Conservation (phyloP, 2,797 vertebrate genomes). For the Myioborus melanocephalus region DNA sequence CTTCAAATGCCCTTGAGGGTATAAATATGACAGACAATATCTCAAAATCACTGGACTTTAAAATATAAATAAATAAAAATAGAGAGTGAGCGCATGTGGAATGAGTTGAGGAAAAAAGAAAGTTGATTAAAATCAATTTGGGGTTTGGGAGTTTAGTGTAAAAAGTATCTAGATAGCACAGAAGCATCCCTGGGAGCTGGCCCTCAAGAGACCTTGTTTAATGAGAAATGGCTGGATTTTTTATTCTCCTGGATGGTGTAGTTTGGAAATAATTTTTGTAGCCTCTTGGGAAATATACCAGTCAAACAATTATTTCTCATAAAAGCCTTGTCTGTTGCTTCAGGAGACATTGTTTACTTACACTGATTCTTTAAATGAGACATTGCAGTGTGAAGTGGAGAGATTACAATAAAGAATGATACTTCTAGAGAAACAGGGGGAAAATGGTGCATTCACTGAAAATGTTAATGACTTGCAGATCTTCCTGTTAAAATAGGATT, state of each 20-base stretch:
- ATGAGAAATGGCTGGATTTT: slow-evolving; percentile 2
- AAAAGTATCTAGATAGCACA: not conserved
- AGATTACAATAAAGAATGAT: not conserved
- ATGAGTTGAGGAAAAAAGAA: not conserved
- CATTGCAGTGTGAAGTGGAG: not conserved
- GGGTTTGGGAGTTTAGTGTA: not conserved
- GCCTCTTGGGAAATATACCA: slow-evolving; percentile 18
- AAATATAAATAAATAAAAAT: slow-evolving; percentile 56
- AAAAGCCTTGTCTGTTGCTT: not conserved
- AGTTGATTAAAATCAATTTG: slow-evolving; percentile 52
- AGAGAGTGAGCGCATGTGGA: not conserved
- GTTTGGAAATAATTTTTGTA: slow-evolving; percentile 43
- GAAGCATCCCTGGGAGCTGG: not conserved
- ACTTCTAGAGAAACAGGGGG: not conserved
- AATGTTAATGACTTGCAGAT: not conserved
- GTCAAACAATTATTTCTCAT: not conserved
- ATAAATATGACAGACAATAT: slow-evolving; percentile 18
- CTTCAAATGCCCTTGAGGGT: slow-evolving; percentile 52
- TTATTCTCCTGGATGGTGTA: not conserved
- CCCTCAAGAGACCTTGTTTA: not conserved
- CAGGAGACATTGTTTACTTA: slow-evolving; percentile 14
- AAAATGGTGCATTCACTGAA: not conserved
- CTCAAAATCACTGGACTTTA: slow-evolving; percentile 15
- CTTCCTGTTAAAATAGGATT: not conserved
- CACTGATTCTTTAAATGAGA: not conserved